A percentile compares a stretch with the other conserved stretches of the same genome.
phyloP scores from a whole-genome alignment of 2,797 vertebrate species.

The Cottoperca gobio region DNA sequence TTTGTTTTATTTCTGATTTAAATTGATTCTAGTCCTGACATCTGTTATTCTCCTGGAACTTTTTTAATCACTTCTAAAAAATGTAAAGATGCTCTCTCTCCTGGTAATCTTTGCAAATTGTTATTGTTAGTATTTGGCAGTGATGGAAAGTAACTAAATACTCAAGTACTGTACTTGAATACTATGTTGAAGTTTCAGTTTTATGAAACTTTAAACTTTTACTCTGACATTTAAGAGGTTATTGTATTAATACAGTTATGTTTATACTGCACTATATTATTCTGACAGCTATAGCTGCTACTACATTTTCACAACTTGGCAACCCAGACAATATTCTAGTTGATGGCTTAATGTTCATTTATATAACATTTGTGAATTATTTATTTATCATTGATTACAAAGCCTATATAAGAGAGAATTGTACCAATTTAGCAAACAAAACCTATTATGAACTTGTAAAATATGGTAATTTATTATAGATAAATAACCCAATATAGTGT shows the following conservation, averaged over 20 bases:
- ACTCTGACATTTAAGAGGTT: neutral
- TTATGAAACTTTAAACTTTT: neutral
- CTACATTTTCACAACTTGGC: constrained; percentile 1
- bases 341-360: neutral
- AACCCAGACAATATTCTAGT: neutral
- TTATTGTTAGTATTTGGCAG: neutral
- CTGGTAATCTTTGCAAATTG: too few species aligned
- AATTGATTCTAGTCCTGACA: constrained; percentile 27
- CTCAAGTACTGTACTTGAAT: neutral
- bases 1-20: constrained; percentile 37
- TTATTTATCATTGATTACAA: constrained; percentile 4
- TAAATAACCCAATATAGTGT: neutral
- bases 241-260: neutral
- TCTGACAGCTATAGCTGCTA: neutral
- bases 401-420: neutral
- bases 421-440: neutral
- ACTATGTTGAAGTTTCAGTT: neutral
- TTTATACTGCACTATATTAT: neutral
- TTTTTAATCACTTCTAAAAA: neutral
- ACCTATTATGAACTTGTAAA: neutral
- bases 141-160: neutral
- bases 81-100: too few species aligned
- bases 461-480: neutral
- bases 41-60: constrained; percentile 22
- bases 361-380: neutral